Percentiles rank a stretch among this genome's conserved stretches.
Conservation (phyloP, 2,797 vertebrate genomes). For the Pogoniulus pusillus region DNA sequence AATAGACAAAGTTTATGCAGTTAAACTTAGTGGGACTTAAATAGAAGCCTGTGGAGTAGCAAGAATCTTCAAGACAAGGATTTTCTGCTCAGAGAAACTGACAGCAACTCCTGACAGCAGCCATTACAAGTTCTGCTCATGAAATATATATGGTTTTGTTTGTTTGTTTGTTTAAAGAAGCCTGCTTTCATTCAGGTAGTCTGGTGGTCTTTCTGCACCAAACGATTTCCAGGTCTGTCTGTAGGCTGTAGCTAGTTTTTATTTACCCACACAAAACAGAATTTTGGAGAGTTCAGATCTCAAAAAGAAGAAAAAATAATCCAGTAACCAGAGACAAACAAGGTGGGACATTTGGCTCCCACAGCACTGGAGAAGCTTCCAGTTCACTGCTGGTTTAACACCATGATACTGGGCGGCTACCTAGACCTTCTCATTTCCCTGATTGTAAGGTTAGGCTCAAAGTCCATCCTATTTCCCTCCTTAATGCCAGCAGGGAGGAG, state of each 20-base stretch:
- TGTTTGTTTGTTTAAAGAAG: too few species aligned
- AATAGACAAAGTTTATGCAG: slow-evolving; percentile 35
- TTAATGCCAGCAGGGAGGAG: neutral
- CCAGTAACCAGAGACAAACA: neutral
- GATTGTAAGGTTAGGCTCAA: neutral
- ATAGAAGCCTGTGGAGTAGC: slow-evolving; percentile 4
- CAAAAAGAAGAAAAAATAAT: slow-evolving; percentile 33
- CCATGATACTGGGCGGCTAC: neutral
- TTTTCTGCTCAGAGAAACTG: slow-evolving; percentile 15
- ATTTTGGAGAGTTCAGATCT: slow-evolving; percentile 8
- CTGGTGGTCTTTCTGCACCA: neutral
- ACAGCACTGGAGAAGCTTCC: neutral
- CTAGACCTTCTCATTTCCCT: neutral
- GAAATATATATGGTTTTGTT: too few species aligned
- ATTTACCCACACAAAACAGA: slow-evolving; percentile 2
- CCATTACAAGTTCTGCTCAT: neutral
- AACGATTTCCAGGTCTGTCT: slow-evolving; percentile 8
- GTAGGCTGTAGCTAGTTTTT: neutral
- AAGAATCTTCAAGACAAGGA: slow-evolving; percentile 2
- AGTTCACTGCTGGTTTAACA: neutral
- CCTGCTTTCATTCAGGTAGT: neutral
- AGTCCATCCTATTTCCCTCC: neutral
- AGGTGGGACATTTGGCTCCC: neutral
- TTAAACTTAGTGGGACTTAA: slow-evolving; percentile 51
- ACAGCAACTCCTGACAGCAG: neutral